These are phyloP conservation scores for Peromyscus melanophrys DNA, from an alignment of 2,797 vertebrate genomes.

Conservation along the genomic window DNA sequence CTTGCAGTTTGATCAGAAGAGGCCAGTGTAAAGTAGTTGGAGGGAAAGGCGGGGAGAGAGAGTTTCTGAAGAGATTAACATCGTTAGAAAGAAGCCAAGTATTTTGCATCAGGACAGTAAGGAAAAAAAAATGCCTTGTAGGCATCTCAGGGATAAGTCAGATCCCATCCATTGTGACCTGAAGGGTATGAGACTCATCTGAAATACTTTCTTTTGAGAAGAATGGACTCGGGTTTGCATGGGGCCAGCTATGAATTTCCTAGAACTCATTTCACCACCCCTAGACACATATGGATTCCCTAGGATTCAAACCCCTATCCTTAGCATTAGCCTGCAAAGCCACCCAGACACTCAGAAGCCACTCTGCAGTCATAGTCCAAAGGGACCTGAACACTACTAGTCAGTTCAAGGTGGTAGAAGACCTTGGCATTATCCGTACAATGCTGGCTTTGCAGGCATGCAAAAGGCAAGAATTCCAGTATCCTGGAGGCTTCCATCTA, in stretches of 20 bases:
- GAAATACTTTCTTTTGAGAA: neutral
- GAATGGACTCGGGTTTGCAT: neutral
- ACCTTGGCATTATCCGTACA: neutral
- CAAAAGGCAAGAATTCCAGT: neutral
- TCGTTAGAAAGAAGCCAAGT: neutral
- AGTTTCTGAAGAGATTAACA: neutral
- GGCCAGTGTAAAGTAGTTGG: neutral
- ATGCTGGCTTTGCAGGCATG: neutral
- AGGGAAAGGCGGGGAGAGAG: fast-evolving
- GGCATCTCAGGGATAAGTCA: neutral
- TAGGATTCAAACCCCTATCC: neutral
- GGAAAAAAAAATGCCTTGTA: neutral
- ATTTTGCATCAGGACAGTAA: neutral
- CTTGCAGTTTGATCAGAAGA: neutral
- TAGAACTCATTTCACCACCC: neutral
- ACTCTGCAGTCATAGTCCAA: neutral
- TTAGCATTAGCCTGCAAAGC: neutral
- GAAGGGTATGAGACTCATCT: neutral
- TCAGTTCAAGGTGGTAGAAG: neutral
- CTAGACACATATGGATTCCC: neutral
- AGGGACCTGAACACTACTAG: neutral
- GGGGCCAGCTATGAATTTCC: neutral
- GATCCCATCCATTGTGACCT: neutral
- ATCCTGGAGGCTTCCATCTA: neutral
- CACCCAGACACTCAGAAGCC: neutral